Conservation (phyloP, 2,888 invertebrate species). For the Synanthedon vespiformis region DNA sequence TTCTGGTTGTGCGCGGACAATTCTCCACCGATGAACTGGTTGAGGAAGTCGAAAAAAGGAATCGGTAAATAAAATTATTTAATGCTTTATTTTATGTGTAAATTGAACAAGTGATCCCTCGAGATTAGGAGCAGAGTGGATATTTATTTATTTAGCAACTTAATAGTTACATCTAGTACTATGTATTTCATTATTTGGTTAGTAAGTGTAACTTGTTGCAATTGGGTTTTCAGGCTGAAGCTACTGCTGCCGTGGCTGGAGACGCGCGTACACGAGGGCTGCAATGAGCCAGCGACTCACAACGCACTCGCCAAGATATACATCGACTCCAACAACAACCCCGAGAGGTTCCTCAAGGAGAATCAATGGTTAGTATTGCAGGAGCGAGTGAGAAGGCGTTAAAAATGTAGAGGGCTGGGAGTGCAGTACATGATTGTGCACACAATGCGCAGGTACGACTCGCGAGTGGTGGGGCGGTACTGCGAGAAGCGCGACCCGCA, state of each 20-base stretch:
- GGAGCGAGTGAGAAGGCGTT: not conserved
- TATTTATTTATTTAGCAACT: too few species aligned
- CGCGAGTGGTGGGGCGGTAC: constrained; percentile 95
- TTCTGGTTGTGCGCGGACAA: constrained; percentile 96
- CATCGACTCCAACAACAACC: constrained; percentile 99
- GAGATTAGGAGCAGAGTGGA: too few species aligned
- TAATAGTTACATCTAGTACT: too few species aligned
- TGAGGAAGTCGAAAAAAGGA: constrained; percentile 95
- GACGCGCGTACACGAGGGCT: constrained; percentile 96
- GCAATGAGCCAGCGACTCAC: constrained; percentile 97
- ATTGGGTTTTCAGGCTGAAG: constrained; percentile 72
- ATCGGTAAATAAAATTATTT: constrained; percentile 70
- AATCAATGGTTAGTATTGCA: constrained; percentile 73
- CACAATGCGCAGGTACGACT: constrained; percentile 79
- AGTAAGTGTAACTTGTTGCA: too few species aligned
- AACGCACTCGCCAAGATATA: constrained; percentile 99
- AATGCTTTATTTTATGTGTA: too few species aligned
- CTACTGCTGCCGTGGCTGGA: constrained; percentile 97
- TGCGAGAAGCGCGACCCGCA: constrained; percentile 99
- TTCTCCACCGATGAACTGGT: constrained; percentile 99
- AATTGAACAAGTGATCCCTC: too few species aligned
- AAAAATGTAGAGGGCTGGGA: not conserved
- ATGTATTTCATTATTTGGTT: too few species aligned
- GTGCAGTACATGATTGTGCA: too few species aligned
- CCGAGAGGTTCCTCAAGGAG: constrained; percentile 93